Evolutionary conservation across 2,888 invertebrate species (phyloP), one percentile per base, ranked within the genome.

Genomic region (Melinopterus prodromus): DNA sequence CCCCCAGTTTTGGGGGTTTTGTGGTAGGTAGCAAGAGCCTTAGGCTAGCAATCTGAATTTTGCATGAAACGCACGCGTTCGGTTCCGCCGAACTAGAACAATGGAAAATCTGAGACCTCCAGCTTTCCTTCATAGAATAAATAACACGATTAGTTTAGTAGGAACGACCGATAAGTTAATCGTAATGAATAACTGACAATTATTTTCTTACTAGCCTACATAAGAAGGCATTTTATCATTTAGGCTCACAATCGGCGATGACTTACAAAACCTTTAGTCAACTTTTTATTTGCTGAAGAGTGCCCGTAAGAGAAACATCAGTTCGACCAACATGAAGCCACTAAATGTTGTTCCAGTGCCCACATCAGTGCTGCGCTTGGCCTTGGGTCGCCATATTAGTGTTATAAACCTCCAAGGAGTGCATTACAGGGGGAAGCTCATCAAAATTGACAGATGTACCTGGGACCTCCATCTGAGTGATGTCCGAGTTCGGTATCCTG

Each of bases 391-490:
- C n/a, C 35, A 74, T 14, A 74, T 74, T n/a, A 35, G 37, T 12
- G n/a, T 74, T 35, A 2, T 74, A 3, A 36, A 35, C 37, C 3
- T 74, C 16, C 74, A 35, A 36, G 74, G 74, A 6, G 74, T 74
- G 3, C 74, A 74, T 36, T 74, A 74, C n/a, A n/a, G 36, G 0
- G 74, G 74, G 15, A 74, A 74, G n/a, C 37, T 74, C n/a, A 74
- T 74, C 7, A 74, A 74, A 36, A 35, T 74, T 7, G 74, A 74
- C n/a, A 74, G n/a, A 36, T 9, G 0, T 7, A 74, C 74, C 74
- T 4, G 35, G 12, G 74, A 74, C n/a, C 26, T 74, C n/a, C 74
- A 74, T n/a, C n/a, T 74, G 9, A 74, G 9, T n/a, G 35, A 74
- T n/a, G 74, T 74, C 35, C 16, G 4, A 6, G 36, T 74, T 7